These are phyloP conservation scores for Cygnus buccinator DNA, from an alignment of 2,113 vertebrate genomes.

Conservation along the genomic window DNA sequence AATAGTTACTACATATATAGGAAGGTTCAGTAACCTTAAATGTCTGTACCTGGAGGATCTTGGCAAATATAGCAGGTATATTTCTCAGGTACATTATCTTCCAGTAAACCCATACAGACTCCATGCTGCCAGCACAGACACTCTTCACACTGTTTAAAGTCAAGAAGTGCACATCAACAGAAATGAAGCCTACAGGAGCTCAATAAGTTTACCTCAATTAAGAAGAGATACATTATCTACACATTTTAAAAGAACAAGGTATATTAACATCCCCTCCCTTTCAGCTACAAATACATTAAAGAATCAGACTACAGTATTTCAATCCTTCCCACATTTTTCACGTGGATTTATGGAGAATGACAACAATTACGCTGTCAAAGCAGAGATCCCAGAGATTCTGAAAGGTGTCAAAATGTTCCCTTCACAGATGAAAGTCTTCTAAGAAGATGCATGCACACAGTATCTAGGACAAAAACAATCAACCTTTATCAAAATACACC, in stretches of 20 bases:
- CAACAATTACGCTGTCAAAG: background rate
- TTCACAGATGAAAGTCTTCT: background rate
- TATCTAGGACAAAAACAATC: background rate
- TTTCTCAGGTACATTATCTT: slow-evolving; percentile 93
- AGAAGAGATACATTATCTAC: background rate
- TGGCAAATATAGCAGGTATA: slow-evolving; percentile 96
- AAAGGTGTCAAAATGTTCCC: background rate
- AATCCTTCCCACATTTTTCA: background rate
- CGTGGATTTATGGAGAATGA: background rate
- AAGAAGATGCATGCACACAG: background rate
- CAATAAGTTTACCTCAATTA: background rate
- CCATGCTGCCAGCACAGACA: slow-evolving; percentile 98
- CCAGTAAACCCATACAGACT: slow-evolving; percentile 95
- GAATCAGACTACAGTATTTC: background rate
- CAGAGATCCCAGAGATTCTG: background rate
- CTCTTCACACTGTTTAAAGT: slow-evolving; percentile 88
- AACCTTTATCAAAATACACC: background rate
- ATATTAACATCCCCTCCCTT: background rate
- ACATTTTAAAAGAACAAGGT: background rate
- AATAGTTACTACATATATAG: slow-evolving; percentile 2
- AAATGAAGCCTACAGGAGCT: background rate
- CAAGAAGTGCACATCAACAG: slow-evolving; percentile 27
- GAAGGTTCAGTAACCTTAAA: slow-evolving; percentile 42
- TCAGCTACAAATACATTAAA: background rate
- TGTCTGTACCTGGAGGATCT: slow-evolving; percentile 89